Conservation (phyloP, 2,888 invertebrate species). For the Xylota segnis region DNA sequence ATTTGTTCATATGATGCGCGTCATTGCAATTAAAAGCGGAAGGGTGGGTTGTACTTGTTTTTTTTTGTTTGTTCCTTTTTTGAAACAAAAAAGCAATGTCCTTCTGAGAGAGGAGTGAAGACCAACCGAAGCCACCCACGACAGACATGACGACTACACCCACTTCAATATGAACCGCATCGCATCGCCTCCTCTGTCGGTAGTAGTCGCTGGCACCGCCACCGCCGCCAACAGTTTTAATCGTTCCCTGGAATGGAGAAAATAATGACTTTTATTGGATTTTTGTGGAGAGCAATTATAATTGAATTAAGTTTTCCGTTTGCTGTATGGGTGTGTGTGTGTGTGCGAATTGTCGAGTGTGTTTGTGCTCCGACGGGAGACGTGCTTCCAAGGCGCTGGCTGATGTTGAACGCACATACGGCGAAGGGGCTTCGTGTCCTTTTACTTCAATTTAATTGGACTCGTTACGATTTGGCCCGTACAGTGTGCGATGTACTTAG, state of each 20-base stretch:
- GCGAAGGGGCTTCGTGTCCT: conserved; percentile 56
- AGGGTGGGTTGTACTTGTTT: conserved; percentile 6
- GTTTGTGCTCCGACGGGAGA: conserved; percentile 50
- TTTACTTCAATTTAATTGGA: conserved; percentile 72
- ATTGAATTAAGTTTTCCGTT: conserved; percentile 76
- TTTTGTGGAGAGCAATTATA: conserved; percentile 77
- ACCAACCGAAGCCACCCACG: not conserved
- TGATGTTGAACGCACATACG: conserved; percentile 2
- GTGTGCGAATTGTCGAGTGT: conserved; percentile 4
- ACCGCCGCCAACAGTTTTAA: conserved; percentile 67
- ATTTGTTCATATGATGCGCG: conserved; percentile 74
- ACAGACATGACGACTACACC: conserved; percentile 14
- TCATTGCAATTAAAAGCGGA: conserved; percentile 70
- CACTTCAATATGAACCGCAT: conserved; percentile 20
- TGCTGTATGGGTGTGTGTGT: conserved; percentile 22
- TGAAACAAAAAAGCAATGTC: conserved; percentile 4
- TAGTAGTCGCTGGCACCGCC: not conserved
- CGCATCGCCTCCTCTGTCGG: not conserved
- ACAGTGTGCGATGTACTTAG: conserved; percentile 35
- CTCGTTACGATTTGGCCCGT: conserved; percentile 61
- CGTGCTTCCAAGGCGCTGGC: not conserved
- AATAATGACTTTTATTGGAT: conserved; percentile 77
- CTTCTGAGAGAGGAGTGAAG: not conserved
- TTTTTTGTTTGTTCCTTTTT: no score
- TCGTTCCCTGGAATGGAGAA: conserved; percentile 70